Base-by-base conservation (phyloP, 2,888 invertebrate genomes). In the Trypoxylon attenuatum region DNA sequence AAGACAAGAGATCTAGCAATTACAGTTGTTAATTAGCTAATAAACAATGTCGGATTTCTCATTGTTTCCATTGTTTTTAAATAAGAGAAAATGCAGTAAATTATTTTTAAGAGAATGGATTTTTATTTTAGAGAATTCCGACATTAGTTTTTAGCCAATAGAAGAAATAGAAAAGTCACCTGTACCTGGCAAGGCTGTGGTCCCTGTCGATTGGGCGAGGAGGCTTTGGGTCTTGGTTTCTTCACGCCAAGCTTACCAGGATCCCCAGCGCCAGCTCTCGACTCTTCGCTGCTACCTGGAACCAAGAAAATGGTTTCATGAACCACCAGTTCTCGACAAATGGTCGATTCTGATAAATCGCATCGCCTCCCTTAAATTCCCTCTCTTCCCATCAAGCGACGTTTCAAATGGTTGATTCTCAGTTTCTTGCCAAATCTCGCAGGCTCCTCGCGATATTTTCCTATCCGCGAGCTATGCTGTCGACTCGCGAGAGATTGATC, bases 111-210 rank as follows among this genome's bases (percentile, higher is more conserved):
- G n/a, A n/a, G n/a, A n/a, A n/a, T n/a, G n/a, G n/a, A n/a, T n/a
- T n/a, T n/a, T n/a, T n/a, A n/a, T n/a, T n/a, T n/a, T n/a, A n/a
- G n/a, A n/a, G n/a, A n/a, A n/a, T n/a, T n/a, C n/a, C n/a, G n/a
- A n/a, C n/a, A n/a, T n/a, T n/a, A n/a, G n/a, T n/a, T n/a, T n/a
- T n/a, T n/a, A n/a, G n/a, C n/a, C 6, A 18, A 47, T 47, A 39
- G 80, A 29, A 43, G 25, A 38, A 29, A 27, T 19, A 10, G 39
- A 41, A n/a, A n/a, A 33, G 8, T 33, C n/a, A 29, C 5, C 88
- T 89, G 88, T 55, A 97, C 96, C 91, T 95, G 96, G 88, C 96
- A 96, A 87, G 95, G 95, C 84, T 96, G 96, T 49, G 96, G 96
- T 63, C 96, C 96, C 88, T 96, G 96, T 66, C 96, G 89, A 87